Conservation (phyloP, 2,113 vertebrate species). For the Pituophis catenifer region DNA sequence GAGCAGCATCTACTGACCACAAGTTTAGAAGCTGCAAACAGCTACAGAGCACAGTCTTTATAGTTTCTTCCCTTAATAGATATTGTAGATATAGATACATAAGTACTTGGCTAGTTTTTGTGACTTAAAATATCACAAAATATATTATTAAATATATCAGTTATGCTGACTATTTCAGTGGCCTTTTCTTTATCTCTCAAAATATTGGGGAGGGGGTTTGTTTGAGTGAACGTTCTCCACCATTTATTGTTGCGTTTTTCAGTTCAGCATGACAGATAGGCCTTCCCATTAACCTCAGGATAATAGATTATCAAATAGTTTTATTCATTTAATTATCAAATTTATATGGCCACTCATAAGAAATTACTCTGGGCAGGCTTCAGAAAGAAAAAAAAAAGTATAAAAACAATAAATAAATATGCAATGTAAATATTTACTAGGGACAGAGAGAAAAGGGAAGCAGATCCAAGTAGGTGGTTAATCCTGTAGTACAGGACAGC, state of each 20-base stretch:
- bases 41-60: neutral
- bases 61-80: neutral
- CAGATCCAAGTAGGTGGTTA: neutral
- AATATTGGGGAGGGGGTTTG: neutral
- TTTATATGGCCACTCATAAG: neutral
- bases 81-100: neutral
- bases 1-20: neutral
- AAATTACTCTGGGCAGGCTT: neutral
- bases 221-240: neutral
- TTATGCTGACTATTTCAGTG: neutral
- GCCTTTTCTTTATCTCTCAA: neutral
- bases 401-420: neutral
- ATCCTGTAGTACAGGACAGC: conserved; percentile 30
- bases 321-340: neutral
- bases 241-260: neutral
- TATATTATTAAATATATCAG: neutral
- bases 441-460: neutral
- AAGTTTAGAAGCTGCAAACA: neutral
- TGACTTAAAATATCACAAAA: neutral
- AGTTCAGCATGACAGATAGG: too few species aligned
- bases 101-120: neutral
- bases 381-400: neutral
- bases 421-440: neutral
- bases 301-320: neutral
- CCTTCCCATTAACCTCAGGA: neutral